Evolutionary conservation across 2,797 vertebrate genomes (phyloP).

Genomic region (Orestias chungarensis): DNA sequence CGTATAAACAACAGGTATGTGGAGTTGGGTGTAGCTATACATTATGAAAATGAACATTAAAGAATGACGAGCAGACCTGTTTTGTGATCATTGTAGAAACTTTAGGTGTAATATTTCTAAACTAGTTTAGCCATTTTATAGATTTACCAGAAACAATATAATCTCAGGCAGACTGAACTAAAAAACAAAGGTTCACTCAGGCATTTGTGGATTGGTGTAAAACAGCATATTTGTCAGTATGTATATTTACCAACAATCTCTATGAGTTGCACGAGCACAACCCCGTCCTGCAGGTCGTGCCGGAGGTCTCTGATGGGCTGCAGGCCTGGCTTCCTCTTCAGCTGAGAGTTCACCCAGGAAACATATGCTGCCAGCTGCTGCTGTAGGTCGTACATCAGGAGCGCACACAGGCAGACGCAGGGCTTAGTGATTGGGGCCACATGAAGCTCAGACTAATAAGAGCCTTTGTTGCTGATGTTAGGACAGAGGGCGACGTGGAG

Average conservation of each 20-base stretch:
- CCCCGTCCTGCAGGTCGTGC: constrained; percentile 91
- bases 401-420: constrained; percentile 14
- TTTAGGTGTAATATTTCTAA: background rate
- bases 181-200: background rate
- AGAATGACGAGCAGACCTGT: background rate
- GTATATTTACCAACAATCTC: constrained; percentile 92
- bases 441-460: constrained; percentile 22
- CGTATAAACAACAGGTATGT: background rate
- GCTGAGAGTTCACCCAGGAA: constrained; percentile 97
- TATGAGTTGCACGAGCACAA: constrained; percentile 88
- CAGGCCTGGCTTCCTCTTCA: constrained; percentile 88
- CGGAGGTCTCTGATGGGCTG: constrained; percentile 88
- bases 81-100: background rate
- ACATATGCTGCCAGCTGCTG: constrained; percentile 94
- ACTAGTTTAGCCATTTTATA: background rate
- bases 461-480: constrained; percentile 59
- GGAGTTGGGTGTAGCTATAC: background rate
- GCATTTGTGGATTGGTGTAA: background rate
- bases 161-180: background rate
- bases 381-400: constrained; percentile 74
- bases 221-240: background rate
- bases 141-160: background rate
- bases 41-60: background rate
- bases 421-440: constrained; percentile 32
- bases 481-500: constrained; percentile 27